Evolutionary conservation across 2,888 invertebrate species (phyloP).

Genomic region (Caenorhabditis sulstoni): DNA sequence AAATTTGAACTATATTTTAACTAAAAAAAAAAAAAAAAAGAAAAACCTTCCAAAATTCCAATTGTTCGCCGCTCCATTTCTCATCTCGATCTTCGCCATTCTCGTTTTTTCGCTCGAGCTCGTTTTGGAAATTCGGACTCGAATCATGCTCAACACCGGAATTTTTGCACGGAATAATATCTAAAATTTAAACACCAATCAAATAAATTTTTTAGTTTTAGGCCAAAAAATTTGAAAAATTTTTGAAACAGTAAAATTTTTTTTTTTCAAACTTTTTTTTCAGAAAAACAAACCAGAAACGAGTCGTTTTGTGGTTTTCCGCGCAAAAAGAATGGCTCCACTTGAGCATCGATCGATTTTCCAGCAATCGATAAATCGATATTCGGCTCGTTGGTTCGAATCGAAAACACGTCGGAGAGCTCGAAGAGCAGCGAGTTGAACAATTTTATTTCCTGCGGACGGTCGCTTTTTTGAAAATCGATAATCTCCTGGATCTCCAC

Average conservation of each 20-base stretch:
- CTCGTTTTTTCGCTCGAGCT: constrained; percentile 41
- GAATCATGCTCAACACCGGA: constrained; percentile 54
- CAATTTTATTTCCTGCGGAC: constrained; percentile 29
- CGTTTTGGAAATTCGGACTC: constrained; percentile 37
- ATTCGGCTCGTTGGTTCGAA: constrained; percentile 42
- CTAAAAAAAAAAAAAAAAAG: neutral
- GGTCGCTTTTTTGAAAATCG: constrained; percentile 1
- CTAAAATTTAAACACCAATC: too few species aligned
- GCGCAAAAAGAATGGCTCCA: constrained; percentile 65
- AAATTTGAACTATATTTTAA: neutral
- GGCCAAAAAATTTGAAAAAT: too few species aligned
- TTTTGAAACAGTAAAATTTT: too few species aligned
- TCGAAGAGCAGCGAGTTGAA: constrained; percentile 59
- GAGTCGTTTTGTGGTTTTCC: constrained; percentile 46
- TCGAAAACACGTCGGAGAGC: constrained; percentile 43
- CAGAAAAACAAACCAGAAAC: constrained; percentile 20
- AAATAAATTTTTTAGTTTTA: too few species aligned
- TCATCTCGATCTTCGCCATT: constrained; percentile 32
- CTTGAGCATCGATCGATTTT: constrained; percentile 59
- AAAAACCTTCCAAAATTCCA: constrained; percentile 33
- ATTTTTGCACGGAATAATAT: constrained; percentile 56
- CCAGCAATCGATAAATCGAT: constrained; percentile 37
- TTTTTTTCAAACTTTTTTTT: neutral
- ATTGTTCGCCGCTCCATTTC: constrained; percentile 1
- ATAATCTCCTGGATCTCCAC: constrained; percentile 26